Evolutionary conservation across 2,113 vertebrate genomes (phyloP).

Genomic region (Nerophis lumbriciformis): DNA sequence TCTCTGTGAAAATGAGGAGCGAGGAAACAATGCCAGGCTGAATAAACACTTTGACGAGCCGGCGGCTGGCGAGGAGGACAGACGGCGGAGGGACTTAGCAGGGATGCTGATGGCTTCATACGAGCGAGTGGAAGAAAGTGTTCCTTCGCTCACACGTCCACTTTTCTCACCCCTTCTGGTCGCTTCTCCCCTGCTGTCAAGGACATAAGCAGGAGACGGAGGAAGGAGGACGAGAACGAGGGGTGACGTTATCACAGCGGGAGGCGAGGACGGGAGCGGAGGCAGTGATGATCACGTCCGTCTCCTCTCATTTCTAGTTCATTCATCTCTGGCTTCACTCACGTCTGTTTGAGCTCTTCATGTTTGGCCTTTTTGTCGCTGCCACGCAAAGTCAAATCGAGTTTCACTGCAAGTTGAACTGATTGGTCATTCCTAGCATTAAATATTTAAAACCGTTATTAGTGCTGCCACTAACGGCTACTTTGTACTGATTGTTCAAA

Average conservation of each 20-base stretch:
- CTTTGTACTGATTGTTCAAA: too few relatives aligned
- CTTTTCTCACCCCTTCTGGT: slow-evolving; percentile 49
- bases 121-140: slow-evolving; percentile 42
- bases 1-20: slow-evolving; percentile 43
- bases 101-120: slow-evolving; percentile 64
- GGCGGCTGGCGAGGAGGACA: slow-evolving; percentile 61
- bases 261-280: slow-evolving; percentile 28
- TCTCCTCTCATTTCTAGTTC: slow-evolving; percentile 63
- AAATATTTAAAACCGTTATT: too few relatives aligned
- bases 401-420: not conserved
- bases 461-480: too few relatives aligned
- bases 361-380: slow-evolving; percentile 39
- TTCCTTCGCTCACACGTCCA: slow-evolving; percentile 48
- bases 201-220: slow-evolving; percentile 12
- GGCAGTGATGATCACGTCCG: slow-evolving; percentile 25
- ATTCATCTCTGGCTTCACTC: slow-evolving; percentile 31
- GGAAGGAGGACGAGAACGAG: slow-evolving; percentile 35
- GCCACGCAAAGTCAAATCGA: slow-evolving; percentile 21
- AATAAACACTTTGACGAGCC: slow-evolving; percentile 60
- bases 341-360: slow-evolving; percentile 15
- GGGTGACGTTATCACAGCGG: slow-evolving; percentile 53
- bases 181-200: slow-evolving; percentile 37
- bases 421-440: not conserved
- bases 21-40: slow-evolving; percentile 59
- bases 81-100: slow-evolving; percentile 49